Conservation (phyloP, 2,797 vertebrate genomes). For the Melanotaenia nigrans region DNA sequence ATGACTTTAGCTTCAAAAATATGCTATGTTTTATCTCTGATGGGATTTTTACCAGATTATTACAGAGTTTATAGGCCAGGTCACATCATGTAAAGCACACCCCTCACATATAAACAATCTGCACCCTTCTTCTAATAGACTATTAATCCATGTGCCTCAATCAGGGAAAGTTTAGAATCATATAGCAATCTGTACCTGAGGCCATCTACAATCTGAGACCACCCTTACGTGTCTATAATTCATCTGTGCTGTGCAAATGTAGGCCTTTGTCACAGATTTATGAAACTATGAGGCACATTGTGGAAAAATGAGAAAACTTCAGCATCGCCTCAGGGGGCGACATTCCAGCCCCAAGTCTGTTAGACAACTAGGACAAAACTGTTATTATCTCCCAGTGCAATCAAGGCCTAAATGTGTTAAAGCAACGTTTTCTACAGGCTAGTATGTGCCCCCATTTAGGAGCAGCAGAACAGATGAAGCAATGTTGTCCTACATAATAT, state of each 20-base stretch:
- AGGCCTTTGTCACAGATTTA: constrained; percentile 52
- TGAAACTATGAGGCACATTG: constrained; percentile 24
- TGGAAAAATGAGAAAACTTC: constrained; percentile 44
- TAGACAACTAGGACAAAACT: constrained; percentile 66
- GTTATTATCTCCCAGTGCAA: constrained; percentile 44
- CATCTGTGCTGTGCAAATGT: constrained; percentile 39
- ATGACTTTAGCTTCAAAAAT: constrained; percentile 33
- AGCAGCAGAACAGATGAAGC: constrained; percentile 41
- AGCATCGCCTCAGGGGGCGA: constrained; percentile 34
- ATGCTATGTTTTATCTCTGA: constrained; percentile 41
- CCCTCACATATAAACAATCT: constrained; percentile 62
- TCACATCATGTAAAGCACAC: constrained; percentile 55
- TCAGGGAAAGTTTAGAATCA: constrained; percentile 32
- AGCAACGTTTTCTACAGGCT: constrained; percentile 44
- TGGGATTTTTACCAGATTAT: constrained; percentile 69
- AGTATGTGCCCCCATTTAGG: constrained; percentile 19
- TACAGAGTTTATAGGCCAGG: constrained; percentile 51
- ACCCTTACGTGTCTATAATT: constrained; percentile 15
- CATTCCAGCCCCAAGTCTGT: constrained; percentile 58
- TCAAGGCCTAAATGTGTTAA: constrained; percentile 39
- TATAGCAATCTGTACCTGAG: constrained; percentile 16
- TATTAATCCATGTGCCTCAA: constrained; percentile 14
- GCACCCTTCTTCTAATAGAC: constrained; percentile 16
- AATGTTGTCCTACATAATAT: constrained; percentile 40
- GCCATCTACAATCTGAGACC: constrained; percentile 2